Conservation (phyloP, 2,113 vertebrate species). For the Barnardius zonarius region DNA sequence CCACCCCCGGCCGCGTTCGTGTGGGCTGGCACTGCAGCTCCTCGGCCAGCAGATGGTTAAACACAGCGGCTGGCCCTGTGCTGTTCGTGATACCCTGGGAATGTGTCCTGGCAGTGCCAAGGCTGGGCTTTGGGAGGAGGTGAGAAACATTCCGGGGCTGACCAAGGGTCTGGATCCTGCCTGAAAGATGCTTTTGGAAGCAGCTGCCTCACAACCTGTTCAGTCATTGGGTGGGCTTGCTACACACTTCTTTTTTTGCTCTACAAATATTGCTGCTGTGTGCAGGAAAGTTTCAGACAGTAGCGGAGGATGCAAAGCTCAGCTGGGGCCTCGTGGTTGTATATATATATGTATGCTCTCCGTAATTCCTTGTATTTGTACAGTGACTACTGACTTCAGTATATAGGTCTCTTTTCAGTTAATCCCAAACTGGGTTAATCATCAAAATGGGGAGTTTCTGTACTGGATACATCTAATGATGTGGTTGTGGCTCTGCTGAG, state of each 20-base stretch:
- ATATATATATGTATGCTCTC: fast-evolving
- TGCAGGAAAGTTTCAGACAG: not conserved
- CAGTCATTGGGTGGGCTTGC: fast-evolving
- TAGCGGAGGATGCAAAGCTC: not conserved
- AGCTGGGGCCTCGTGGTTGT: fast-evolving
- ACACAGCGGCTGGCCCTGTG: not conserved
- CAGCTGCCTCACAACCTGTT: not conserved
- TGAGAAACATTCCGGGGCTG: not conserved
- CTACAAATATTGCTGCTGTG: not conserved
- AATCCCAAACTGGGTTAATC: fast-evolving
- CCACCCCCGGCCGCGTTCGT: too few species aligned
- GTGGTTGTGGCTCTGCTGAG: not conserved
- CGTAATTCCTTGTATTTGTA: not conserved
- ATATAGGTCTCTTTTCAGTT: not conserved
- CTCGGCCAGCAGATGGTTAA: not conserved
- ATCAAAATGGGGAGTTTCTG: not conserved
- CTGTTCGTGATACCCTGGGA: conserved; percentile 27
- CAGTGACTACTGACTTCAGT: not conserved
- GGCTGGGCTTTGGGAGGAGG: not conserved
- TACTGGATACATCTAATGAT: fast-evolving
- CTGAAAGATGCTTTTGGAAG: not conserved
- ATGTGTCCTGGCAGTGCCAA: not conserved
- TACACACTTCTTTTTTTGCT: fast-evolving
- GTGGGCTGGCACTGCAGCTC: too few species aligned
- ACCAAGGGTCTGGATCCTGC: not conserved